Base-by-base conservation (phyloP, 2,888 invertebrate genomes). In the Drosophila formosana region DNA sequence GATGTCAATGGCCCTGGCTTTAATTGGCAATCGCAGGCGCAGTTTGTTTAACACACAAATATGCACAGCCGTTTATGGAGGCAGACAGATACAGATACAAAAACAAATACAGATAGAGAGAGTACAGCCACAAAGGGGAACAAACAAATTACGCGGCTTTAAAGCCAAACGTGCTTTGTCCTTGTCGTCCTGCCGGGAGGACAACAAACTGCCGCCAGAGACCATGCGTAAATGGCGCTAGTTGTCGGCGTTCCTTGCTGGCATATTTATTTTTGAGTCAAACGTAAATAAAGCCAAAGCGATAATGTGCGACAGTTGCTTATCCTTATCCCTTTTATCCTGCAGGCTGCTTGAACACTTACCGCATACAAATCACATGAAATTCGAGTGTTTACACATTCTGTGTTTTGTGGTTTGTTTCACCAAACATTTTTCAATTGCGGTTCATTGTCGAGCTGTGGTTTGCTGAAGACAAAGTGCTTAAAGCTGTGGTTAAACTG, bases 81-180 rank as follows among this genome's bases (percentile, higher is more conserved):
- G 41, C 25, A 60, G 37, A 55, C 62, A 51, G 52, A 39, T n/a
- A 28, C 51, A 30, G 28, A 5, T n/a, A 34, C n/a, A 39, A 32
- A 18, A 18, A 18, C 18, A 18, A 18, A 18, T 18, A 18, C 18
- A 18, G 18, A 18, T 18, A 18, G 1, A 18, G 18, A 18, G 39
- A 47, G 53, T 39, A 18, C 8, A 47, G 55, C 56, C 63, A 70
- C 70, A 78, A 73, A 70, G 71, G 47, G 46, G 13, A 41, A n/a
- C 71, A 83, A 83, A 83, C 84, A 83, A 83, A 83, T 83, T 87
- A 84, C 84, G 77, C 82, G 84, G 83, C 87, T 83, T 87, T 83
- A 84, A 82, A 64, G 39, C 68, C 37, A 46, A 72, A 60, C 49
- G 72, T 75, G 72, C 75, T 66, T 72, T 68, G 76, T 80, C 64